phyloP scores from a whole-genome alignment of 2,888 invertebrate genomes.

The Phytoseiulus persimilis region DNA sequence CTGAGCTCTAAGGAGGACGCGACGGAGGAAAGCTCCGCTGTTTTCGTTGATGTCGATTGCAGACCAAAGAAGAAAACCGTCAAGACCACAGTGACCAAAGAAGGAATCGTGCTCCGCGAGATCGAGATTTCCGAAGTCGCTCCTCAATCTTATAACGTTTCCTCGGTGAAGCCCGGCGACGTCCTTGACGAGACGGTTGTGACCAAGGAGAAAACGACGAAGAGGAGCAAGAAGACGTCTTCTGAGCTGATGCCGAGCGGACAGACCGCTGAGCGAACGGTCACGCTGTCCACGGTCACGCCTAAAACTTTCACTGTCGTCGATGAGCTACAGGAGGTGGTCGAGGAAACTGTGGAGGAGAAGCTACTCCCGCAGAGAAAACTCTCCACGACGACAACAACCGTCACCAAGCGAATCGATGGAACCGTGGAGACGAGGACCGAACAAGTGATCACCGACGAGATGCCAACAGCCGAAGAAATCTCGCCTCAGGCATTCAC shows the following conservation, averaged over 20 bases:
- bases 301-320: not conserved
- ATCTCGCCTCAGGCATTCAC: not conserved
- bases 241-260: not conserved
- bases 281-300: not conserved
- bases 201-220: not conserved
- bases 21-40: not conserved
- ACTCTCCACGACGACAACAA: not conserved
- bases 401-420: not conserved
- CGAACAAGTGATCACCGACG: not conserved
- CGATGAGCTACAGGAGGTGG: not conserved
- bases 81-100: slow-evolving; percentile 33
- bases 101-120: not conserved
- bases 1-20: not conserved
- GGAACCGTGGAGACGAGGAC: slow-evolving; percentile 12
- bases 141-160: not conserved
- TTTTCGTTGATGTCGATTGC: slow-evolving; percentile 14
- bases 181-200: slow-evolving; percentile 16
- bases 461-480: not conserved
- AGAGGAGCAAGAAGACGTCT: not conserved
- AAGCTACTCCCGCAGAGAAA: not conserved
- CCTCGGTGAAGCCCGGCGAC: not conserved
- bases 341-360: slow-evolving; percentile 16
- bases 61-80: not conserved
- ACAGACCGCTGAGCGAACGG: slow-evolving; percentile 27
- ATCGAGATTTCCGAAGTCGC: not conserved